Percentiles rank a stretch among this genome's conserved stretches.
Conservation (phyloP, 2,113 vertebrate species). For the Tychaedon coryphoeus region DNA sequence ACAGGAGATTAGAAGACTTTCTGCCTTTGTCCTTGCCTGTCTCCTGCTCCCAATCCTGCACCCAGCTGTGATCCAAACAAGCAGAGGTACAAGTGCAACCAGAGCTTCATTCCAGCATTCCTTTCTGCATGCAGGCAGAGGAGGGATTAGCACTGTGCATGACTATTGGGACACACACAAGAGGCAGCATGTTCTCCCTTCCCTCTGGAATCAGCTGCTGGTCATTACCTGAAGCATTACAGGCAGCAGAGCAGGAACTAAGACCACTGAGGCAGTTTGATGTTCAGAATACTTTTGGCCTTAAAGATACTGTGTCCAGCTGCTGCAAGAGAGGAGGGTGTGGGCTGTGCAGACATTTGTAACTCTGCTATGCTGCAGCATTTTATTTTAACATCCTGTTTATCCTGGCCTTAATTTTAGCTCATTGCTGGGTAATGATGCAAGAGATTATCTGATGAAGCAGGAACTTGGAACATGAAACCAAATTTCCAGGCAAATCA, state of each 20-base stretch:
- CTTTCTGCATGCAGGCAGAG: background rate
- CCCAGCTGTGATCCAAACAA: rapidly evolving
- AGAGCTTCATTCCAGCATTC: background rate
- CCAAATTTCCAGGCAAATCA: background rate
- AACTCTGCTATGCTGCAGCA: background rate
- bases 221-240: background rate
- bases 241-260: background rate
- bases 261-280: background rate
- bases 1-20: background rate
- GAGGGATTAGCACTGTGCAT: background rate
- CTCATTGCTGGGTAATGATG: background rate
- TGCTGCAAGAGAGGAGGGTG: background rate
- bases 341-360: background rate
- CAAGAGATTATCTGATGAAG: slow-evolving; percentile 9
- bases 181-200: background rate
- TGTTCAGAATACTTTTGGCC: background rate
- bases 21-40: background rate
- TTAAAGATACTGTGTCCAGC: background rate
- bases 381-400: slow-evolving; percentile 28
- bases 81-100: background rate
- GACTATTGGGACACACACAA: background rate
- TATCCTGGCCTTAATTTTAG: slow-evolving; percentile 14
- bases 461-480: background rate
- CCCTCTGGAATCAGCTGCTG: background rate
- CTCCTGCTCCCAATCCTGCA: background rate